Conservation (phyloP, 2,888 invertebrate species). For the Junonia oenone region DNA sequence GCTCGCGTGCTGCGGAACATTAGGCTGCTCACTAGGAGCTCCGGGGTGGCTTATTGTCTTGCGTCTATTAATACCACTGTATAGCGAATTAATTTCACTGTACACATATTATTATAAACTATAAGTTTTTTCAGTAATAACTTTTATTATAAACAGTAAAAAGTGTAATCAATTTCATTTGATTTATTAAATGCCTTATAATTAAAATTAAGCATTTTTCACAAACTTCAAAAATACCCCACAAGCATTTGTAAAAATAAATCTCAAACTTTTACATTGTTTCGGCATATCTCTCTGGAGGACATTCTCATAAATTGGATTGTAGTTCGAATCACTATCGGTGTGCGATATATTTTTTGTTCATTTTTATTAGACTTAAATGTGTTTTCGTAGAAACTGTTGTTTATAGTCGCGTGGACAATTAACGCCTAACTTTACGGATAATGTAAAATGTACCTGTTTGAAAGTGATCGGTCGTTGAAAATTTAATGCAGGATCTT, state of each 20-base stretch:
- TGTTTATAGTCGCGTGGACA: background rate
- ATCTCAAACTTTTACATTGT: conserved; percentile 67
- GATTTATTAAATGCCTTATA: background rate
- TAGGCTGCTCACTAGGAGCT: conserved; percentile 59
- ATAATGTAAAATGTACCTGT: conserved; percentile 7
- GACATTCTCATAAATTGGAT: conserved; percentile 73
- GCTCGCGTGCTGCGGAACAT: conserved; percentile 67
- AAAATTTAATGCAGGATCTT: conserved; percentile 32
- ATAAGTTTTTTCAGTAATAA: too few relatives aligned
- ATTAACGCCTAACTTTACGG: background rate
- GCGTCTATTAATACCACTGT: conserved; percentile 57
- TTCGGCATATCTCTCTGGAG: conserved; percentile 66
- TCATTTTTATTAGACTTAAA: conserved; percentile 13
- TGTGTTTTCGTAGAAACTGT: background rate
- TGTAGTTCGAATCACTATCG: conserved; percentile 59
- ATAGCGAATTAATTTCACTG: conserved; percentile 61
- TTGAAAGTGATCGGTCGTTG: conserved; percentile 14
- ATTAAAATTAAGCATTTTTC: background rate
- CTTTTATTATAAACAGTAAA: too few relatives aligned
- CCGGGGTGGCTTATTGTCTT: conserved; percentile 73
- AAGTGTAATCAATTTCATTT: background rate
- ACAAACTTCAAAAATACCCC: background rate
- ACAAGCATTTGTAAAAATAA: conserved; percentile 39
- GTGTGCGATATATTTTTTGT: conserved; percentile 30
- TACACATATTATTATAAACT: too few relatives aligned